Evolutionary conservation across 2,113 vertebrate species (phyloP), one percentile per base, ranked within the genome.

Genomic region (Vulpes ferrilata): DNA sequence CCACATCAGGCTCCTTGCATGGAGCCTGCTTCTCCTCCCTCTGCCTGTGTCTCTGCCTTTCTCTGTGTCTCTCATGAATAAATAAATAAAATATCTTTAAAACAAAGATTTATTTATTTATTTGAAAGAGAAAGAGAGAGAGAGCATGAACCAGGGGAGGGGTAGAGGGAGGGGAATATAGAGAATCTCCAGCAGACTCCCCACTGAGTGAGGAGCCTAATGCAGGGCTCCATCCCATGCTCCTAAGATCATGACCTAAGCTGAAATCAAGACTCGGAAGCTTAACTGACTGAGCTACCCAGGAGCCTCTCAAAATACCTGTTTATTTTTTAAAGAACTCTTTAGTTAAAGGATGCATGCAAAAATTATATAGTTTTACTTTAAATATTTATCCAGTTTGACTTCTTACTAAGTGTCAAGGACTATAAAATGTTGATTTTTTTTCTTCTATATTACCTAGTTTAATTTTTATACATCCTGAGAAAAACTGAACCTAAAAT

Each of bases 121-220:
- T 17, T 27, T 48, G 73, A 76, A 27, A 48, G 43, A 76, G 25
- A 76, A n/a, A 3, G 32, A n/a, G 43, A 43, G 22, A 74, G 11
- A 43, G 22, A 7, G 38, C 1, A 38, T 0, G 6, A n/a, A 30
- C 6, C 20, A 11, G 71, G 4, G 11, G 6, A 15, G 23, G 73
- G 4, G 12, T 12, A 76, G 43, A 76, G 12, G 13, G 23, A 76
- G 73, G 27, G 43, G 22, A 7, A 51, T 38, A n/a, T 19, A 76
- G 43, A 76, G 23, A 76, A 76, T 17, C 25, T 27, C 23, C 7
- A 51, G 23, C 43, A 17, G 13, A 48, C 25, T 76, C 25, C 43
- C 43, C 27, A 13, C 25, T 30, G 7, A 76, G 1, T 13, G 16
- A 51, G 43, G 43, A 76, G 43, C 7, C 74, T 3, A 7, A 76